Conservation (phyloP, 1,140 invertebrate genomes). For the Contarinia nasturtii region DNA sequence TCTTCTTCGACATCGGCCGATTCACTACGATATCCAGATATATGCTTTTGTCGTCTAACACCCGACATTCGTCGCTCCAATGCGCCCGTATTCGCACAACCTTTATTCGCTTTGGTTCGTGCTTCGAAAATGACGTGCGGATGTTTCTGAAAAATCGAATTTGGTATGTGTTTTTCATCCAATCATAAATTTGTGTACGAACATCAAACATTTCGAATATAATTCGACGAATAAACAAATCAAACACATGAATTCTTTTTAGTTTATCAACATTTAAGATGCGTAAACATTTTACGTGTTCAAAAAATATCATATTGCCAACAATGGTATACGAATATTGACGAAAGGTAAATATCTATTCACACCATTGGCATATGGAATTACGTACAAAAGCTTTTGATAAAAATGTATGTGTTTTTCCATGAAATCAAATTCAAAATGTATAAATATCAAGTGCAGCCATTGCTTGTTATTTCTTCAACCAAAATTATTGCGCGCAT, state of each 20-base stretch:
- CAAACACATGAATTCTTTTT: not conserved
- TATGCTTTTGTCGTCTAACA: constrained; percentile 37
- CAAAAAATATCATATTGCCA: not conserved
- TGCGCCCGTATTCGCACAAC: constrained; percentile 63
- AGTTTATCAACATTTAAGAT: not conserved
- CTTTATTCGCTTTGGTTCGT: constrained; percentile 66
- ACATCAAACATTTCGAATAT: not conserved
- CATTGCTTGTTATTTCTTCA: too few relatives aligned
- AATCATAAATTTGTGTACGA: not conserved
- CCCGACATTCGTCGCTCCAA: constrained; percentile 45
- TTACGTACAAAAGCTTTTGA: too few relatives aligned
- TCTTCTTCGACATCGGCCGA: constrained; percentile 25
- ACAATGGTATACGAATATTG: not conserved
- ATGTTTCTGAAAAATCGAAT: constrained; percentile 76
- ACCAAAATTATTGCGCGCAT: too few relatives aligned
- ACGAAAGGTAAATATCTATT: too few relatives aligned
- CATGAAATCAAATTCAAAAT: too few relatives aligned
- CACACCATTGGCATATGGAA: too few relatives aligned
- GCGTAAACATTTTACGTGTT: not conserved
- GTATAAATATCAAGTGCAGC: too few relatives aligned
- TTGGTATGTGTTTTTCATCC: not conserved
- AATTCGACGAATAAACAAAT: not conserved
- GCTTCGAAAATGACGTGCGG: constrained; percentile 91
- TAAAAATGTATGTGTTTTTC: too few relatives aligned
- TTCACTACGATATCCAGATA: constrained; percentile 18